A percentile compares a stretch with the other conserved stretches of the same genome.
These are phyloP conservation scores for Chrysotoxum bicinctum DNA, from an alignment of 2,888 invertebrate species.

Conservation along the genomic window DNA sequence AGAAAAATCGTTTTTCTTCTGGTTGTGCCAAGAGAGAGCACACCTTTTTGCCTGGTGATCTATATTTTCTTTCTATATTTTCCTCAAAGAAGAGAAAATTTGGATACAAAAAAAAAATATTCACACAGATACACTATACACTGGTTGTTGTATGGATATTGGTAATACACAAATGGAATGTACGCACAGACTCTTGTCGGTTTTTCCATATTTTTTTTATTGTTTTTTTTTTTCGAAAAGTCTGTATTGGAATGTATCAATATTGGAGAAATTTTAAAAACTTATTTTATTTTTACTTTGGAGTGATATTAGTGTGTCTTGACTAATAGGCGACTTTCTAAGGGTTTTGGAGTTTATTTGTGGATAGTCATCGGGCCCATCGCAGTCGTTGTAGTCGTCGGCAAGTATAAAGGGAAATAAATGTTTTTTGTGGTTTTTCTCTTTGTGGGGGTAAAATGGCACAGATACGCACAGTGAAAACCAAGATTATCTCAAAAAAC, in stretches of 20 bases:
- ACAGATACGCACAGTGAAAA: slow-evolving; percentile 36
- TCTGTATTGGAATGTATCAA: slow-evolving; percentile 43
- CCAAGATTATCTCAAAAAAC: slow-evolving; percentile 5
- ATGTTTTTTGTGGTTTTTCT: slow-evolving; percentile 27
- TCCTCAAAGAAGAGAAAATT: slow-evolving; percentile 41
- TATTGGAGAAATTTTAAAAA: slow-evolving; percentile 35
- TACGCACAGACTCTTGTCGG: slow-evolving; percentile 38
- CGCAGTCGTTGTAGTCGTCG: background rate
- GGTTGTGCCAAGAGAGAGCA: slow-evolving; percentile 58
- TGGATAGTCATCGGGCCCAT: background rate
- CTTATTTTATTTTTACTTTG: slow-evolving; percentile 16
- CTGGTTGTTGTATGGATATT: slow-evolving; percentile 1
- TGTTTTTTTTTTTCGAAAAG: slow-evolving; percentile 22
- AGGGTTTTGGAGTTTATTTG: background rate
- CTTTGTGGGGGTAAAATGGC: slow-evolving; percentile 39
- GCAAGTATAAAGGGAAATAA: slow-evolving; percentile 25
- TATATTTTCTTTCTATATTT: slow-evolving; percentile 57
- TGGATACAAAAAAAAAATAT: slow-evolving; percentile 25
- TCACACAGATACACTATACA: slow-evolving; percentile 64
- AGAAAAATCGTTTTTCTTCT: slow-evolving; percentile 65
- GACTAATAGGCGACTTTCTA: background rate
- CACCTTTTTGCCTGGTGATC: slow-evolving; percentile 69
- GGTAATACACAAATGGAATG: background rate
- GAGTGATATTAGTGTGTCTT: background rate
- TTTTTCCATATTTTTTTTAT: slow-evolving; percentile 1